These are phyloP conservation scores for Ceriagrion tenellum DNA, from an alignment of 2,888 invertebrate genomes.

Conservation along the genomic window DNA sequence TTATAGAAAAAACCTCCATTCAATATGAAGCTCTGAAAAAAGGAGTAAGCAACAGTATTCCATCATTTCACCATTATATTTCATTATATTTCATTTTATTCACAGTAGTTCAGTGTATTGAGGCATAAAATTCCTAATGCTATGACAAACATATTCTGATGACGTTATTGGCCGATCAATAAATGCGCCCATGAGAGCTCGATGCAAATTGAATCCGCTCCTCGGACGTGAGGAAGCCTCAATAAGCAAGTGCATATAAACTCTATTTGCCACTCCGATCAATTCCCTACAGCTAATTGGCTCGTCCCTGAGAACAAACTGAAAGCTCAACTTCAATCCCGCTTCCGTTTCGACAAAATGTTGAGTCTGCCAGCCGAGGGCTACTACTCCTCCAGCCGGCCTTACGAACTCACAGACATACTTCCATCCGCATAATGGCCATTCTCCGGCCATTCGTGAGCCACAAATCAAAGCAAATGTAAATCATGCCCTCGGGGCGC, in stretches of 20 bases:
- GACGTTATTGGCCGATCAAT: too few species aligned
- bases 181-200: not conserved
- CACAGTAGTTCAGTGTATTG: too few species aligned
- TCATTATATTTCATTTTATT: too few species aligned
- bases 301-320: not conserved
- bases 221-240: not conserved
- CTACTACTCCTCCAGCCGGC: not conserved
- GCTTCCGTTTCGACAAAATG: not conserved
- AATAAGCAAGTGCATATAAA: not conserved
- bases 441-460: too few species aligned
- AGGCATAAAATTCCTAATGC: too few species aligned
- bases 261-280: not conserved
- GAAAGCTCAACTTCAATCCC: not conserved
- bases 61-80: too few species aligned
- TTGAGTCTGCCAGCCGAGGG: not conserved
- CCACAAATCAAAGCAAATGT: not conserved
- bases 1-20: too few species aligned
- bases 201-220: not conserved
- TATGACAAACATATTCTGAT: too few species aligned
- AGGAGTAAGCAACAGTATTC: too few species aligned
- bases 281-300: not conserved
- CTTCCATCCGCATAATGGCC: too few species aligned
- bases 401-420: not conserved
- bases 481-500: not conserved
- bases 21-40: too few species aligned